Base-by-base conservation (phyloP, 2,888 invertebrate species). In the Lasioglossum calceatum region DNA sequence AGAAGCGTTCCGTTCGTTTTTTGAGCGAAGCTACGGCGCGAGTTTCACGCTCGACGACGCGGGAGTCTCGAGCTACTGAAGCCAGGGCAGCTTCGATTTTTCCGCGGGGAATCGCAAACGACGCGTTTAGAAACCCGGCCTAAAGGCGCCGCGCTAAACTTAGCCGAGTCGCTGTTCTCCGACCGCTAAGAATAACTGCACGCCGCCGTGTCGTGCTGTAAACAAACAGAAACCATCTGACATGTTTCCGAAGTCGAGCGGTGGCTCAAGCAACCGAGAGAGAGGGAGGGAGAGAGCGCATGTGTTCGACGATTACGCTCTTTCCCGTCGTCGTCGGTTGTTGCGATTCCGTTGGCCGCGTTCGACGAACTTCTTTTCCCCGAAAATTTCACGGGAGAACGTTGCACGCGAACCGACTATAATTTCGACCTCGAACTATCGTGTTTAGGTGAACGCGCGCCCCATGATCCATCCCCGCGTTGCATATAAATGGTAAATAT, bases 141-240 rank as follows among this genome's bases (percentile, higher is more conserved):
- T 85, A 85, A 89, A 85, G 85, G 82, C 88, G 86, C 85, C 87
- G 81, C 80, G 87, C 88, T 89, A 89, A 91, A 92, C 85, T 91
- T 92, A 89, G 88, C 84, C 86, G 82, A 79, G 81, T 81, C 81
- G 81, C 83, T 84, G 87, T 82, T 86, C 87, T 76, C 87, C 79
- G 79, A 82, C 82, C 84, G 88, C 88, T 82, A 88, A 91, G 90
- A 91, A 92, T 92, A 92, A 89, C 91, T 80, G 54, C 54, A n/a
- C 54, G 47, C 77, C 54, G 47, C 77, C 89, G 81, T 89, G 87
- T 87, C 90, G 90, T 89, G 82, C 89, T 89, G 92, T 93, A 93
- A 93, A 93, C 93, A 93, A 93, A 92, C 91, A 91, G 88, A 88
- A 89, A 84, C 77, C 71, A 82, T 74, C 84, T 81, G 84, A 86